Percentiles rank a stretch among this genome's conserved stretches.
Evolutionary conservation across 1,140 invertebrate species (phyloP).

Genomic region (Lordiphosa clarofinis): DNA sequence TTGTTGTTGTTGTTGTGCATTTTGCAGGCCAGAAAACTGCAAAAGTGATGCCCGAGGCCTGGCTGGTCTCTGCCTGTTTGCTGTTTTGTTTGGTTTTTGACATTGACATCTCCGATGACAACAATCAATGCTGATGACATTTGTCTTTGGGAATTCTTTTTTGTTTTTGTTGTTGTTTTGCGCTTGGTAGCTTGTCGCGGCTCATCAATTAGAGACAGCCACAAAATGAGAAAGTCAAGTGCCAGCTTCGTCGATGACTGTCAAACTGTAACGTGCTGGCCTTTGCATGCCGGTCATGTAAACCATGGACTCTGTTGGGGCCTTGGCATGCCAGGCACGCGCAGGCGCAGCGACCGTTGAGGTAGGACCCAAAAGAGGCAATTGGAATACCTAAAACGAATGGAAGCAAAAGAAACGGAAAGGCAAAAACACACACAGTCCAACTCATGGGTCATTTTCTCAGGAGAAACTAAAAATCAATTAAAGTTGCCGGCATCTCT

Average conservation of each 20-base stretch:
- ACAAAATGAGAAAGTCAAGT: no score
- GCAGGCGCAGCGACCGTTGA: constrained; percentile 47
- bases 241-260: neutral
- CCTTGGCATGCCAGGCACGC: constrained; percentile 42
- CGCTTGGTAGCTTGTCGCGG: no score
- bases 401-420: neutral
- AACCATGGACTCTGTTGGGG: neutral
- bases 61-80: neutral
- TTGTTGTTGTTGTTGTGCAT: constrained; percentile 23
- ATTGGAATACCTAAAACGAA: neutral
- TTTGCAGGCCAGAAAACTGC: constrained; percentile 33
- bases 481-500: constrained; percentile 32
- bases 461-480: neutral
- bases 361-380: constrained; percentile 29
- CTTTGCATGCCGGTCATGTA: constrained; percentile 29
- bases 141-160: constrained; percentile 12
- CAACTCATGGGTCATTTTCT: no score
- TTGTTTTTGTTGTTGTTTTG: neutral
- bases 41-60: constrained; percentile 10
- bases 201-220: no score
- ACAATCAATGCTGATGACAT: constrained; percentile 31
- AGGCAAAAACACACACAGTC: no score
- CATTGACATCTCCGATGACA: constrained; percentile 35
- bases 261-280: constrained; percentile 1
- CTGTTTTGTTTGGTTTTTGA: constrained; percentile 8